A percentile compares a stretch with the other conserved stretches of the same genome.
These are phyloP conservation scores for Abrostola triplasia DNA, from an alignment of 2,888 invertebrate genomes.

Conservation along the genomic window DNA sequence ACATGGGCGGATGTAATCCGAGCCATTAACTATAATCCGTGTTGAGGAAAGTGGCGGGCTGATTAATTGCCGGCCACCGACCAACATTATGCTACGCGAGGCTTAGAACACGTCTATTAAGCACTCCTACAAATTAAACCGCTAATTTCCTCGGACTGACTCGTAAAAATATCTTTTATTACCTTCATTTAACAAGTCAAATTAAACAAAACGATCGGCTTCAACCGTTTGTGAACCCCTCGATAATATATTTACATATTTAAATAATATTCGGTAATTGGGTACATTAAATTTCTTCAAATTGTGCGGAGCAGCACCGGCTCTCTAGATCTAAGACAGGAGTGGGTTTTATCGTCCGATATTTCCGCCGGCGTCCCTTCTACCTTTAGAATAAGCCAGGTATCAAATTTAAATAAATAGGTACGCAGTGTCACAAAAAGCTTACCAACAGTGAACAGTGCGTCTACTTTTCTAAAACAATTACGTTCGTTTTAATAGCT, in stretches of 20 bases:
- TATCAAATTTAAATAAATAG: too few species aligned
- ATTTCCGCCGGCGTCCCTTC: too few species aligned
- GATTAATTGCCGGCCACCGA: constrained; percentile 68
- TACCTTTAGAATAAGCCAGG: too few species aligned
- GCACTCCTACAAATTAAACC: constrained; percentile 39
- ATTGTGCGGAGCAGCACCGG: neutral
- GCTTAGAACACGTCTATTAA: constrained; percentile 39
- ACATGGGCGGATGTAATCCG: constrained; percentile 66
- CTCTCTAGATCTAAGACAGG: neutral
- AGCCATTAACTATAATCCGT: constrained; percentile 73
- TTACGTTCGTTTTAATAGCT: too few species aligned
- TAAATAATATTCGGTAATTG: constrained; percentile 2
- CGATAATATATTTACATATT: constrained; percentile 4
- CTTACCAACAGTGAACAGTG: too few species aligned
- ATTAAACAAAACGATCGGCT: neutral
- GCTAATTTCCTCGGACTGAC: constrained; percentile 27
- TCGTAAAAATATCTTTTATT: constrained; percentile 12
- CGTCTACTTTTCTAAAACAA: too few species aligned
- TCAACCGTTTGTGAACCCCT: constrained; percentile 1
- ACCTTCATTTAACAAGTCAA: neutral
- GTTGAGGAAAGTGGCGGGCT: constrained; percentile 66
- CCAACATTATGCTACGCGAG: constrained; percentile 30
- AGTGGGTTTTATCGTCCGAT: neutral
- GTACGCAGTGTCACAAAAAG: too few species aligned
- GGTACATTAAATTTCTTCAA: neutral